These are phyloP conservation scores for Ditula angustiorana DNA, from an alignment of 2,888 invertebrate species.

Conservation along the genomic window DNA sequence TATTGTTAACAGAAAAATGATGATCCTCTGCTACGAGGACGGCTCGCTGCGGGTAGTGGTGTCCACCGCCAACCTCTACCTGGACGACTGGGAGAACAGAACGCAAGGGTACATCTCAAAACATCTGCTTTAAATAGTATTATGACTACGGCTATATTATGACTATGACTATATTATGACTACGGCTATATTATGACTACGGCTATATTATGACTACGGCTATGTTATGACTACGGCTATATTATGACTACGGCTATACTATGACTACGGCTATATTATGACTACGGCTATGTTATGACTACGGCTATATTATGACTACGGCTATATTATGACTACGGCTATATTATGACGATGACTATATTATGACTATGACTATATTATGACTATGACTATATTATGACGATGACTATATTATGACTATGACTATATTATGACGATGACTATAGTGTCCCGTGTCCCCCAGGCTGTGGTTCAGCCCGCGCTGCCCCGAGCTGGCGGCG, in stretches of 20 bases:
- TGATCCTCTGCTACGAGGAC: constrained; percentile 93
- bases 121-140: not conserved
- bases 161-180: not conserved
- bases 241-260: not conserved
- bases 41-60: constrained; percentile 93
- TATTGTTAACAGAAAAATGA: constrained; percentile 89
- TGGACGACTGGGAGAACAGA: constrained; percentile 97
- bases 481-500: constrained; percentile 87
- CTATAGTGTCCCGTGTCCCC: constrained; percentile 26
- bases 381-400: not conserved
- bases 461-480: constrained; percentile 96
- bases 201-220: no score
- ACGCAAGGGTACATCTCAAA: constrained; percentile 91
- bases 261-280: no score
- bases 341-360: not conserved
- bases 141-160: not conserved
- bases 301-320: not conserved
- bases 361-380: not conserved
- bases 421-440: not conserved
- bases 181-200: not conserved
- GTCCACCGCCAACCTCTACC: constrained; percentile 96
- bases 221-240: not conserved
- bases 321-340: no score
- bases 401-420: not conserved
- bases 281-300: no score